phyloP scores from a whole-genome alignment of 2,888 invertebrate species.

The Leptopilina myrica region DNA sequence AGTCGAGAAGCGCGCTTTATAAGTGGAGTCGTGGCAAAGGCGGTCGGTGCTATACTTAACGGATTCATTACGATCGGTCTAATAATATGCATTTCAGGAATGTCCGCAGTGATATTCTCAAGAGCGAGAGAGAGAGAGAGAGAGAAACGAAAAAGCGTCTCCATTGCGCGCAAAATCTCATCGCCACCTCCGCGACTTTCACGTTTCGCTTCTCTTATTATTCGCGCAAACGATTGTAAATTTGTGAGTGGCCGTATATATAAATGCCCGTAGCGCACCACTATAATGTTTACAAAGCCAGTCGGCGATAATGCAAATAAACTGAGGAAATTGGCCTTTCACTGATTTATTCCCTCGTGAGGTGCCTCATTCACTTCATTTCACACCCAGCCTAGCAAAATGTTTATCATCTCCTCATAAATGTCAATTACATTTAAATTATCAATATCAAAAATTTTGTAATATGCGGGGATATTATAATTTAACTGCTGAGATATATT shows the following conservation, averaged over 20 bases:
- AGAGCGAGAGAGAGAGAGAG: background rate
- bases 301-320: conserved; percentile 24
- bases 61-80: conserved; percentile 52
- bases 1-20: conserved; percentile 36
- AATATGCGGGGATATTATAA: too few relatives aligned
- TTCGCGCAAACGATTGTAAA: conserved; percentile 21
- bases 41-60: conserved; percentile 51
- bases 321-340: conserved; percentile 26
- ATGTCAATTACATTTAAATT: background rate
- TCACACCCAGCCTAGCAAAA: background rate
- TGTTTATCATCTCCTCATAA: background rate
- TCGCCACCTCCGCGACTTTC: too few relatives aligned
- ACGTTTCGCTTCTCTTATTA: conserved; percentile 15
- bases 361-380: conserved; percentile 10
- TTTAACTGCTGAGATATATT: too few relatives aligned
- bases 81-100: conserved; percentile 52
- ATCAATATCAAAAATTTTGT: too few relatives aligned
- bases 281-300: conserved; percentile 17
- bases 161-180: too few relatives aligned
- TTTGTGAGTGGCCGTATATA: conserved; percentile 25
- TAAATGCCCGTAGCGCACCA: background rate
- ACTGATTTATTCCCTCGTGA: conserved; percentile 34
- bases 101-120: conserved; percentile 41
- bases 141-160: conserved; percentile 28
- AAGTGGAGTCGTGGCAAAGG: conserved; percentile 42